These are phyloP conservation scores for Protobothrops mucrosquamatus DNA, from an alignment of 2,113 vertebrate genomes.

Conservation along the genomic window DNA sequence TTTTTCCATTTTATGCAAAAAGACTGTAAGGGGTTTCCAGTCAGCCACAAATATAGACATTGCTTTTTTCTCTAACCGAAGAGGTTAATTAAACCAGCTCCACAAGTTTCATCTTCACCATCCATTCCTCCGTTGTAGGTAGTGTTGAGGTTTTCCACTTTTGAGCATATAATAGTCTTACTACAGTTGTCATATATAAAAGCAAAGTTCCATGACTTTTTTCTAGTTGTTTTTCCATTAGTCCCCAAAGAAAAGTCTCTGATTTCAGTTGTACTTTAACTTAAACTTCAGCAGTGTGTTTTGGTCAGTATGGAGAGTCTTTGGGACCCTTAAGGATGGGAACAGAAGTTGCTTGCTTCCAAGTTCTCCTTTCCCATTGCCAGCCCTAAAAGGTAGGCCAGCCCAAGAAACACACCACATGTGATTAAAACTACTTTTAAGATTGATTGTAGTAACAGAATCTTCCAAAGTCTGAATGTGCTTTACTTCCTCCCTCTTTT, in stretches of 20 bases:
- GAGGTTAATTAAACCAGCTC: not conserved
- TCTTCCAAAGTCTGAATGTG: not conserved
- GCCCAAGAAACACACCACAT: not conserved
- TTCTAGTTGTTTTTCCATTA: not conserved
- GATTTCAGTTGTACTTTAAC: not conserved
- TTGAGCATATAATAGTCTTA: not conserved
- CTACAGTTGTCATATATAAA: not conserved
- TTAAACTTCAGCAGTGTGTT: not conserved
- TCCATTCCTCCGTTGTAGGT: not conserved
- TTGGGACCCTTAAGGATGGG: not conserved
- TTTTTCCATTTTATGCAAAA: not conserved
- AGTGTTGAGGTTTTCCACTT: not conserved
- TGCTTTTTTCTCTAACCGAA: not conserved
- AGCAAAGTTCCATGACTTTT: not conserved
- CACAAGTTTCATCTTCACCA: not conserved
- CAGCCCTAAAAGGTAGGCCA: not conserved
- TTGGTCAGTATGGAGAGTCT: not conserved
- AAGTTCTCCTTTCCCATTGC: not conserved
- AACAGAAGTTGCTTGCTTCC: not conserved
- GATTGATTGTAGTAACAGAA: not conserved
- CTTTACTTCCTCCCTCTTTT: not conserved
- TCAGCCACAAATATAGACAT: not conserved
- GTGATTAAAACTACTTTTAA: not conserved
- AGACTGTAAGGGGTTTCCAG: not conserved
- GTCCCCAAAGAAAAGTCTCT: not conserved